Evolutionary conservation across 37 sponge, comb jelly and placozoan species (phyloP), one percentile per base, ranked within the genome.

Genomic region (Petrosia ficiformis): DNA sequence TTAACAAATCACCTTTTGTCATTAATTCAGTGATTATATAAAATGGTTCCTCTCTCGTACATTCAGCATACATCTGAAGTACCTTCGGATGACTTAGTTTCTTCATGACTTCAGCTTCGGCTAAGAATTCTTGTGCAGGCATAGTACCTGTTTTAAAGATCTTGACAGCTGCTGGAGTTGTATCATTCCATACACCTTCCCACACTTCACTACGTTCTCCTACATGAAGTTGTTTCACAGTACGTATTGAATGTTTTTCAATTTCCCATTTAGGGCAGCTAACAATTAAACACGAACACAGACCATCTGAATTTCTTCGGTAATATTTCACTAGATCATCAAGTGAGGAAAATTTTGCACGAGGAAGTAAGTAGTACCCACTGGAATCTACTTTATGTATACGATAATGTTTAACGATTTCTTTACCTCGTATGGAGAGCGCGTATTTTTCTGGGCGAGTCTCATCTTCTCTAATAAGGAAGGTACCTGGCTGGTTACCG

Each of bases 231-330:
- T 59, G 76, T 66, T 77, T 65, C 33, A 80, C 70, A 42, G 85
- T 71, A 10, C 61, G 61, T 26, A 93, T 77, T n/a, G 86, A 82
- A 1, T 75, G 59, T 1, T 90, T 60, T 75, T 93, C 94, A 39
- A 93, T 93, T 66, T 93, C 94, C 94, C 94, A 93, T 76, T 93
- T 87, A 2, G 87, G 85, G 67, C 97, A 96, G 16, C 87, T 79
- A 42, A 82, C 73, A 4, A 77, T 90, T 21, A 96, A 83, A 48
- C 81, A 76, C 44, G 75, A 79, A 65, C 86, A 91, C 28, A 94
- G 82, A 16, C 95, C 95, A 69, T 94, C 95, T 1, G 95, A 48
- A 0, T 91, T 81, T 0, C 54, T 34, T 30, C 39, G 25, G 71
- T 94, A 94, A 78, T 94, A 93, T 0, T 66, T 67, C 1, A 94